phyloP scores from a whole-genome alignment of 1,140 invertebrate genomes.

The Polypedilum pembai region DNA sequence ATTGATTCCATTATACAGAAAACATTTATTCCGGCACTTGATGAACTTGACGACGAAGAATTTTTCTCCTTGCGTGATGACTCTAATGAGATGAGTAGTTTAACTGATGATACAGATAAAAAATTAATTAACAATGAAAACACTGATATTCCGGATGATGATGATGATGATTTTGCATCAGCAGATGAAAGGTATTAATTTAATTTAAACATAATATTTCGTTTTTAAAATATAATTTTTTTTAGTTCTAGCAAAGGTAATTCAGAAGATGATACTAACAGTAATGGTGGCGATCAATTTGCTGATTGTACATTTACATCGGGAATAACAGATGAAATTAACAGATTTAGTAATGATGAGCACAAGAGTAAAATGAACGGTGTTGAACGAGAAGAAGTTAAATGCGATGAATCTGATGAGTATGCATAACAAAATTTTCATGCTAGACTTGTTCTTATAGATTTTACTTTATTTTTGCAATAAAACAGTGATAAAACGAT shows the following conservation, averaged over 20 bases:
- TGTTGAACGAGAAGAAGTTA: neutral
- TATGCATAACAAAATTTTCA: neutral
- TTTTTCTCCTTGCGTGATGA: constrained; percentile 13
- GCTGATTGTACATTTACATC: neutral
- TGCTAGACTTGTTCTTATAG: neutral
- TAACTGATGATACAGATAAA: constrained; percentile 10
- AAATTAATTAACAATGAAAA: constrained; percentile 7
- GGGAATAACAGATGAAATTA: neutral
- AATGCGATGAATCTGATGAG: neutral
- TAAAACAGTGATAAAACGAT: neutral
- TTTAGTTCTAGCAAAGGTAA: constrained; percentile 20
- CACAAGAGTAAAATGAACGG: neutral
- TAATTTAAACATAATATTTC: neutral
- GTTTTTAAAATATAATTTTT: neutral
- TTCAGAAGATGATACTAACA: constrained; percentile 14
- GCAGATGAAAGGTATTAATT: constrained; percentile 10
- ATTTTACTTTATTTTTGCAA: neutral
- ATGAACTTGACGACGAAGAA: neutral
- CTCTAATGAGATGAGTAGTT: constrained; percentile 10
- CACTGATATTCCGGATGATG: neutral
- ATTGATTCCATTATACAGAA: neutral
- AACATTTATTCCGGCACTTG: neutral
- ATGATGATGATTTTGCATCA: constrained; percentile 22
- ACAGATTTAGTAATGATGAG: neutral
- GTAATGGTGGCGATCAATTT: neutral